These are phyloP conservation scores for Etheostoma nigrum DNA, from an alignment of 2,797 vertebrate species.

Conservation along the genomic window DNA sequence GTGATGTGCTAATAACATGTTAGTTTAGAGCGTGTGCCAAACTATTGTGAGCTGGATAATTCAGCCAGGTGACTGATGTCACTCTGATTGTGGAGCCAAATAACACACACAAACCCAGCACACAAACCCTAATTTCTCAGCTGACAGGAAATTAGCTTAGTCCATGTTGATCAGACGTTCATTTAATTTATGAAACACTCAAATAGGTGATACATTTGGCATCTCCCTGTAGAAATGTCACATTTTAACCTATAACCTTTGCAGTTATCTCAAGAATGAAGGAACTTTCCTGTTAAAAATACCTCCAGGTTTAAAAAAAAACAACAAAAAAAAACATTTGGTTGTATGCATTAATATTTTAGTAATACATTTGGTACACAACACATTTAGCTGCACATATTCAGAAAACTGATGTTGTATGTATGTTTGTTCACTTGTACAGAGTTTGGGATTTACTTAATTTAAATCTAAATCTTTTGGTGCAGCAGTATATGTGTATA, in stretches of 20 bases:
- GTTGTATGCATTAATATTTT: not conserved
- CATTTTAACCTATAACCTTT: constrained; percentile 51
- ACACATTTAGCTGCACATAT: not conserved
- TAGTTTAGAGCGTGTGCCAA: constrained; percentile 36
- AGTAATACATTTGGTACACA: not conserved
- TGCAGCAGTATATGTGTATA: not conserved
- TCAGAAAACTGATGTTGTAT: not conserved
- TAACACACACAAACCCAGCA: constrained; percentile 33
- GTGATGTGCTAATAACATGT: constrained; percentile 9
- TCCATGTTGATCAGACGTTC: constrained; percentile 22
- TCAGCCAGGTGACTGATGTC: constrained; percentile 26
- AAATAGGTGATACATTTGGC: constrained; percentile 66
- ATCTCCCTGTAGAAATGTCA: constrained; percentile 52
- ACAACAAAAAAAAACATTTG: not conserved
- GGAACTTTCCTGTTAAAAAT: constrained; percentile 20
- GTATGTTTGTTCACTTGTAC: not conserved
- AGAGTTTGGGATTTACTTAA: constrained; percentile 11
- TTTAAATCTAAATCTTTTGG: constrained; percentile 12
- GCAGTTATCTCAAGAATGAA: constrained; percentile 22
- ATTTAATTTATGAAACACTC: constrained; percentile 39
- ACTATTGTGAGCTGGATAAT: constrained; percentile 18
- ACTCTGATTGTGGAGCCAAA: constrained; percentile 19
- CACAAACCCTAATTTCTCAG: no score
- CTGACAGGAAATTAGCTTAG: constrained; percentile 5
- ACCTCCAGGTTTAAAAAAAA: constrained; percentile 1